These are phyloP conservation scores for Synanthedon andrenaeformis DNA, from an alignment of 2,888 invertebrate species.

Conservation along the genomic window DNA sequence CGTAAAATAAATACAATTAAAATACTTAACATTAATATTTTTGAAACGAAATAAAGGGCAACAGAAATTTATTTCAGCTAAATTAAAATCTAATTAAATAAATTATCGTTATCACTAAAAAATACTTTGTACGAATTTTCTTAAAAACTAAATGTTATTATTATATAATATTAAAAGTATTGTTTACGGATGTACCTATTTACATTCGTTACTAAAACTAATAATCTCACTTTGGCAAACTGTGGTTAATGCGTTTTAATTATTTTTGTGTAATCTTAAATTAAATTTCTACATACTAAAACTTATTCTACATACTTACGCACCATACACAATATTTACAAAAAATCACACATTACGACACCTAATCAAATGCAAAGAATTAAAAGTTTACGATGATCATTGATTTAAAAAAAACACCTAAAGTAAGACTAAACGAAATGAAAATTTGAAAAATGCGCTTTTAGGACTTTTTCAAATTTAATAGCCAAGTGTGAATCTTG, in stretches of 20 bases:
- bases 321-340: not conserved
- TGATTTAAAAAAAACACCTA: too few species aligned
- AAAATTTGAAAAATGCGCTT: too few species aligned
- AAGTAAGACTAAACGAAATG: too few species aligned
- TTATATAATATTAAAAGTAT: not conserved
- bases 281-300: not conserved
- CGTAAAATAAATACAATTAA: constrained; percentile 61
- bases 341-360: not conserved
- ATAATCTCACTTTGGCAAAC: constrained; percentile 73
- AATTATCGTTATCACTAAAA: constrained; percentile 39
- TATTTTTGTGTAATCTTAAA: constrained; percentile 13
- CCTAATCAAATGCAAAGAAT: not conserved
- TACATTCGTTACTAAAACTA: constrained; percentile 26
- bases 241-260: constrained; percentile 62
- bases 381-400: too few species aligned
- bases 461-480: too few species aligned
- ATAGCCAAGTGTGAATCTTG: too few species aligned
- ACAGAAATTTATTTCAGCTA: constrained; percentile 32
- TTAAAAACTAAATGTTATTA: not conserved
- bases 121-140: constrained; percentile 61
- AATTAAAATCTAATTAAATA: constrained; percentile 38
- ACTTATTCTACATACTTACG: not conserved
- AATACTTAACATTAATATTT: constrained; percentile 47
- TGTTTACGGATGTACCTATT: not conserved
- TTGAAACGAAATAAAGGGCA: constrained; percentile 64